Conservation (phyloP, 2,888 invertebrate genomes). For the Xestobium rufovillosum region DNA sequence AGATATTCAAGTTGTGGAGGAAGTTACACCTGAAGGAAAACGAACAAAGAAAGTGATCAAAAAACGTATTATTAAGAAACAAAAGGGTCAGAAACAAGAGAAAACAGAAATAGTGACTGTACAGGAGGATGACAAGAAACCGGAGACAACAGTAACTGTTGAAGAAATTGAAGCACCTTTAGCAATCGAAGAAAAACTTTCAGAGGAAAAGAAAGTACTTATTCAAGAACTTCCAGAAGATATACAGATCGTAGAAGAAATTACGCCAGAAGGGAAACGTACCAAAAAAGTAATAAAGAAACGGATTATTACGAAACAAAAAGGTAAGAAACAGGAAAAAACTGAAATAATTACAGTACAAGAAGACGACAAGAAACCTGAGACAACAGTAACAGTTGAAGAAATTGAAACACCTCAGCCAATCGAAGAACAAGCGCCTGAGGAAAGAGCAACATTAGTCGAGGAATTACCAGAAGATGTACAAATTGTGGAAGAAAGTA, state of each 20-base stretch:
- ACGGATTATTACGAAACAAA: conserved; percentile 36
- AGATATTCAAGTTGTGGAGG: conserved; percentile 29
- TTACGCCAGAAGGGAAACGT: conserved; percentile 22
- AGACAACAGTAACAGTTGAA: conserved; percentile 28
- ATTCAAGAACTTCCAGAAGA: conserved; percentile 25
- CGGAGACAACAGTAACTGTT: no score
- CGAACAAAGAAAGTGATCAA: conserved; percentile 20
- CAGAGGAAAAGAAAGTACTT: no score
- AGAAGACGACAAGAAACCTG: conserved; percentile 23
- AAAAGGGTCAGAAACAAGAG: conserved; percentile 25
- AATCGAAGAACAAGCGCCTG: background rate
- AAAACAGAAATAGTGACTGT: conserved; percentile 24
- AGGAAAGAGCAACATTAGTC: background rate
- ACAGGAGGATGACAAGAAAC: conserved; percentile 38
- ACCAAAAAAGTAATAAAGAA: conserved; percentile 28
- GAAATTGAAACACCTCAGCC: background rate
- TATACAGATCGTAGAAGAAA: conserved; percentile 25
- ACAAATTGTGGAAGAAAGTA: conserved; percentile 1
- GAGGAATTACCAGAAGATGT: conserved; percentile 1
- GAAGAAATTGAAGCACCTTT: no score
- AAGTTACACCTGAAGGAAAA: conserved; percentile 17
- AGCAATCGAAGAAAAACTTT: no score
- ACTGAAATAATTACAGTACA: conserved; percentile 41
- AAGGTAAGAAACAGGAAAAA: conserved; percentile 39
- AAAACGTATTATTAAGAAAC: conserved; percentile 23